phyloP scores from a whole-genome alignment of 2,888 invertebrate species.

The Trachelus stipa region DNA sequence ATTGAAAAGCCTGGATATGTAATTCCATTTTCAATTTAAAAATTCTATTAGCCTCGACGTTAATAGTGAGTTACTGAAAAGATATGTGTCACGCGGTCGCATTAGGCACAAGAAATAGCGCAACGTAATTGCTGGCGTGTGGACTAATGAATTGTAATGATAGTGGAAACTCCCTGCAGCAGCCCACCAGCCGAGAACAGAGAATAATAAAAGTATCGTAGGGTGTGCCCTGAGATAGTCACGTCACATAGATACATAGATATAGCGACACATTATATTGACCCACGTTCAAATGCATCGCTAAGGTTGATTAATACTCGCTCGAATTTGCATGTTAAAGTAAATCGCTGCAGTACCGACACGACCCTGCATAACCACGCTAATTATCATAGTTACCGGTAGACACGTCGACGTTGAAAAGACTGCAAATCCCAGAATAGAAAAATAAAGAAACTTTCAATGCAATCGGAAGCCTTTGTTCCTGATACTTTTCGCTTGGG shows the following conservation, averaged over 20 bases:
- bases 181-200: not conserved
- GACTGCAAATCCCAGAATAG: not conserved
- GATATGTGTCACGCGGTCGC: not conserved
- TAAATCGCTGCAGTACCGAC: not conserved
- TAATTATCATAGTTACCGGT: not conserved
- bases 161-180: constrained; percentile 9
- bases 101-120: not conserved
- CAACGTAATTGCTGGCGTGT: constrained; percentile 17
- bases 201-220: not conserved
- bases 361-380: not conserved
- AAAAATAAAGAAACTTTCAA: not conserved
- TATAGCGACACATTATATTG: not conserved
- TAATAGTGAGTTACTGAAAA: not conserved
- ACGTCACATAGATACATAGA: not conserved
- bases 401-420: not conserved
- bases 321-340: not conserved
- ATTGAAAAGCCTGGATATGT: not conserved
- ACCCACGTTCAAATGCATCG: not conserved
- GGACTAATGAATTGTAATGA: constrained; percentile 25
- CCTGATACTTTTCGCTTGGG: not conserved
- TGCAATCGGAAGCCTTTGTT: not conserved
- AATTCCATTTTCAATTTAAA: not conserved
- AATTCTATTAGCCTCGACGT: not conserved
- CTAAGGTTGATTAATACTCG: not conserved
- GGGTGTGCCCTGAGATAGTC: not conserved